Evolutionary conservation across 1,140 invertebrate species (phyloP), one percentile per base, ranked within the genome.

Genomic region (Conopomorpha cramerella): DNA sequence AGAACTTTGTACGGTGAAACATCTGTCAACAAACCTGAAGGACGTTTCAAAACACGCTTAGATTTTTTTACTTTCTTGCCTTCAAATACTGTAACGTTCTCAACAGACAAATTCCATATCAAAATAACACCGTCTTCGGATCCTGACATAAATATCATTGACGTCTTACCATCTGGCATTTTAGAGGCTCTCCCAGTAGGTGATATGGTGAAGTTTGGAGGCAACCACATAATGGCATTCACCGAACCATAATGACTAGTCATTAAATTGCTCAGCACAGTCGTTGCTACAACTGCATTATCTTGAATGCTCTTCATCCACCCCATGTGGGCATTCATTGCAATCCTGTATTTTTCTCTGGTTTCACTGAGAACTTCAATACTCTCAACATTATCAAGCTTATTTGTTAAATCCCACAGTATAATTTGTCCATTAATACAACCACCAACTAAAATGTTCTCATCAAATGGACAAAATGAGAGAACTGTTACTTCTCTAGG

Each of bases 351-450:
- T 43, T 81, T 86, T 45, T 82, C 68, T 58, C 87, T 83, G 0
- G 72, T 77, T 23, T 82, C 64, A 30, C 83, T 86, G n/a, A 84
- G 48, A n/a, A 82, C 78, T 53, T 82, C 77, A 15, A 84, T 68
- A 19, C 68, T 74, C 41, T 89, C 86, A 0, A 84, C 68, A 43
- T 81, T 78, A 45, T 87, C 80, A 30, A 88, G 74, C 50, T 84
- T 84, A 34, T 85, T 83, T 3, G 80, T 81, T 23, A 91, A 74
- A 56, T 91, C 86, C 89, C 89, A 91, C 12, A 91, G 42, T 14
- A 86, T 68, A 11, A 90, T 64, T 77, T 88, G 85, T 1, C 89
- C 89, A 57, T 87, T 90, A 3, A 71, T 63, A 19, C 82, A 85
- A n/a, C 88, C 88, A 15, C 87, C 89, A 17, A 88, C 46, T 30